Evolutionary conservation across 2,797 vertebrate genomes (phyloP), one percentile per base, ranked within the genome.

Genomic region (Manis crassicaudata): DNA sequence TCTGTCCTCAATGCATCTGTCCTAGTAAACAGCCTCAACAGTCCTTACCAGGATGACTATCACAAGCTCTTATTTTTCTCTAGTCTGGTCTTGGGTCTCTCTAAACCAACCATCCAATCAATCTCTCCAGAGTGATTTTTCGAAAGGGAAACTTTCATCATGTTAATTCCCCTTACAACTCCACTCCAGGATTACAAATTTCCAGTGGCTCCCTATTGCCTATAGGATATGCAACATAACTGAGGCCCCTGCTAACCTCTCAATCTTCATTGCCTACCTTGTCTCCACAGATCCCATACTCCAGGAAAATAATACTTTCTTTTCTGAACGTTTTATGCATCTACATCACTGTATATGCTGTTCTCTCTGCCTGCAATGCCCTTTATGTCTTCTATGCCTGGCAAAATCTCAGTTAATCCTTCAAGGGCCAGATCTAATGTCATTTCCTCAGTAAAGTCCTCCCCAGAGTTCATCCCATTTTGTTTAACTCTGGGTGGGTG

Each of bases 41-140:
- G 4, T 29, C 20, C 20, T 84, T 84, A 93, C 12, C 16, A 82
- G 32, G 25, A 87, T 63, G 16, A 83, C 7, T 35, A 3, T 80
- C 58, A 84, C 3, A 56, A 52, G 10, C 8, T 80, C 18, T 11
- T 77, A 32, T 90, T 92, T 92, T 60, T 88, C 77, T 84, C 60
- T 75, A 72, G 21, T 70, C 20, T 20, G n/a, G 4, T 77, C 13
- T 79, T 80, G 23, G 17, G 20, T 80, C n/a, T 46, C 13, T 62
- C 17, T 76, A 90, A 97, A 68, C 20, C 70, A 91, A 21, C 50
- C 35, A 87, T 72, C 35, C 21, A 76, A 75, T 56, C n/a, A 85
- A 72, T n/a, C 52, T 80, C 27, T 82, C 50, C 56, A 95, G n/a
- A 62, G 43, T 83, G 76, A 89, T 68, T 90, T 84, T 90, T 87